A percentile compares a stretch with the other conserved stretches of the same genome.
Conservation (phyloP, 2,113 vertebrate genomes). For the Odocoileus virginianus region DNA sequence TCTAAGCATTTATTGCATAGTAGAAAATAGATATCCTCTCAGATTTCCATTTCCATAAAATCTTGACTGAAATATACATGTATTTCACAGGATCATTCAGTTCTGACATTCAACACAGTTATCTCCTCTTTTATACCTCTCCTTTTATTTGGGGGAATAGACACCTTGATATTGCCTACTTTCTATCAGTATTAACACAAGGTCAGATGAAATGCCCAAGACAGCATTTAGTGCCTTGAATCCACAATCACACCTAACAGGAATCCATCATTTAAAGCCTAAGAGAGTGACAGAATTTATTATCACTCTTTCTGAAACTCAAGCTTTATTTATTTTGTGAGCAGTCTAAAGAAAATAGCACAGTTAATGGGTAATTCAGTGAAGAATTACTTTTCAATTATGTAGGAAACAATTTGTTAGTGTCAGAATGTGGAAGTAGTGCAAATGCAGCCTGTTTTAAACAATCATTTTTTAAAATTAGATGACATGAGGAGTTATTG, state of each 20-base stretch:
- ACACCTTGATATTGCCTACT: background rate
- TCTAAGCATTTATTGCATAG: background rate
- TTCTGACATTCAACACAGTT: background rate
- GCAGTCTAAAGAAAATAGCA: slow-evolving; percentile 31
- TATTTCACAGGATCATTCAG: background rate
- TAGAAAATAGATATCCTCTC: background rate
- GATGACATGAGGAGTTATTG: background rate
- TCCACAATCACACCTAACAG: background rate
- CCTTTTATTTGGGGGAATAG: background rate
- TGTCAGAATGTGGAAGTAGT: slow-evolving; percentile 28
- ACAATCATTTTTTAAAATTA: background rate
- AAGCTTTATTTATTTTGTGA: slow-evolving; percentile 46
- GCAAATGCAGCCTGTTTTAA: background rate
- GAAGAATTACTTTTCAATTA: slow-evolving; percentile 53
- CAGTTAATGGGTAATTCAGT: slow-evolving; percentile 22
- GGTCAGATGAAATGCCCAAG: background rate
- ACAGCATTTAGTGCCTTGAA: background rate
- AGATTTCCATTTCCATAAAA: background rate
- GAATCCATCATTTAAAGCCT: background rate
- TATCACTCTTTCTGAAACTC: background rate
- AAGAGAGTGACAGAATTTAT: slow-evolving; percentile 36
- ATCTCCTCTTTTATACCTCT: background rate
- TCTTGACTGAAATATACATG: background rate
- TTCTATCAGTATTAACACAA: background rate
- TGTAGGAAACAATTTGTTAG: slow-evolving; percentile 38